phyloP scores from a whole-genome alignment of 2,888 invertebrate genomes.

The Cryptosula pallasiana region DNA sequence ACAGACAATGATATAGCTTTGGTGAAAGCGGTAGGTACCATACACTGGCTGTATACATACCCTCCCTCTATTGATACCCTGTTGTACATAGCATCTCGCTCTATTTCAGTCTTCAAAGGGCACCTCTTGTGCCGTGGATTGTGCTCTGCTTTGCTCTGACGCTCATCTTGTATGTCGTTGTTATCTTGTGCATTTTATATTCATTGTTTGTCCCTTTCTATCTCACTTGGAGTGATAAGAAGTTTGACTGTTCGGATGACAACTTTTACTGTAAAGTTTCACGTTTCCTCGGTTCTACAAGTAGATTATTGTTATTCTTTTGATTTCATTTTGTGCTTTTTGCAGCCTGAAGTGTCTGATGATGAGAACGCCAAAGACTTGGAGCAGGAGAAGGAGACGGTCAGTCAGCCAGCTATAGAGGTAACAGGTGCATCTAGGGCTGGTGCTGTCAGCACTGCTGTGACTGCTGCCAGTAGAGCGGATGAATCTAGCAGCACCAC shows the following conservation, averaged over 20 bases:
- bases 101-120: slow-evolving; percentile 2
- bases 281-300: no score
- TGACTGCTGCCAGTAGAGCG: neutral
- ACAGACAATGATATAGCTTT: neutral
- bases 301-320: no score
- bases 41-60: neutral
- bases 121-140: slow-evolving; percentile 12
- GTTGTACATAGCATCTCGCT: no score
- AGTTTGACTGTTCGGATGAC: no score
- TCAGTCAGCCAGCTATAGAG: neutral
- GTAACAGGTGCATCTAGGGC: neutral
- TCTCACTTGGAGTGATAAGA: no score
- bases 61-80: no score
- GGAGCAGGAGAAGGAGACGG: slow-evolving; percentile 10
- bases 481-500: no score
- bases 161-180: no score
- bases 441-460: neutral
- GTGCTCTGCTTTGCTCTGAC: neutral
- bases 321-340: no score
- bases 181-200: no score
- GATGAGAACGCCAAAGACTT: slow-evolving; percentile 23
- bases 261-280: no score
- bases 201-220: no score
- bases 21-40: neutral
- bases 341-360: neutral